Conservation (phyloP, 2,113 vertebrate genomes). For the Oriolus oriolus region DNA sequence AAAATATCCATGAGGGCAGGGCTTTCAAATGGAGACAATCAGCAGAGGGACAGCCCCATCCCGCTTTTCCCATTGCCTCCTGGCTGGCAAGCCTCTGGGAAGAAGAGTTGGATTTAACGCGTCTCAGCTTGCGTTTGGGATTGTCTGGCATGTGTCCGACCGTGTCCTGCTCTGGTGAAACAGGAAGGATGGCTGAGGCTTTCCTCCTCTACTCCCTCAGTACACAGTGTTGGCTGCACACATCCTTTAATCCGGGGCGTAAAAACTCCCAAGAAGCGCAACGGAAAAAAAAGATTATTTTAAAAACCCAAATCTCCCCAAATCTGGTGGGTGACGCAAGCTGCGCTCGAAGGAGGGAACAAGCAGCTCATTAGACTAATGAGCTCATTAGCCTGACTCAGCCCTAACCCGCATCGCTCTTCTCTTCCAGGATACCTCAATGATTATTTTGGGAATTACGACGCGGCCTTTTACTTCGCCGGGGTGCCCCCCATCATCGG, state of each 20-base stretch:
- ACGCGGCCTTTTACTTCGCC: slow-evolving; percentile 91
- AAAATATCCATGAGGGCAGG: neutral
- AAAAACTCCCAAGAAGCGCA: neutral
- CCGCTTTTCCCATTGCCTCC: neutral
- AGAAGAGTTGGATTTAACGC: neutral
- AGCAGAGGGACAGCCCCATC: neutral
- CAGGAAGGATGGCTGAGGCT: neutral
- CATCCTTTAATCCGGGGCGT: neutral
- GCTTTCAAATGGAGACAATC: neutral
- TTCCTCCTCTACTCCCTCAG: neutral
- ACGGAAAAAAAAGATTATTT: neutral
- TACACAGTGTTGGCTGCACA: neutral
- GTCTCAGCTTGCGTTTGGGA: neutral
- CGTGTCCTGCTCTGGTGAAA: neutral
- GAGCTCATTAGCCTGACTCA: neutral
- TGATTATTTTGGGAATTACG: slow-evolving; percentile 84
- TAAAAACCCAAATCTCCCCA: neutral
- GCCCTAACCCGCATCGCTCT: neutral
- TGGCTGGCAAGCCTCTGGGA: neutral
- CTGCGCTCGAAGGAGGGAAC: neutral
- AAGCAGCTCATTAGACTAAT: neutral
- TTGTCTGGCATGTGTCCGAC: neutral
- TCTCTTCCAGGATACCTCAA: slow-evolving; percentile 82
- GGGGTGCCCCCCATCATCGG: slow-evolving; percentile 92
- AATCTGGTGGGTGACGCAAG: neutral